Conservation (phyloP, 2,797 vertebrate genomes). For the Acrocephalus scirpaceus region DNA sequence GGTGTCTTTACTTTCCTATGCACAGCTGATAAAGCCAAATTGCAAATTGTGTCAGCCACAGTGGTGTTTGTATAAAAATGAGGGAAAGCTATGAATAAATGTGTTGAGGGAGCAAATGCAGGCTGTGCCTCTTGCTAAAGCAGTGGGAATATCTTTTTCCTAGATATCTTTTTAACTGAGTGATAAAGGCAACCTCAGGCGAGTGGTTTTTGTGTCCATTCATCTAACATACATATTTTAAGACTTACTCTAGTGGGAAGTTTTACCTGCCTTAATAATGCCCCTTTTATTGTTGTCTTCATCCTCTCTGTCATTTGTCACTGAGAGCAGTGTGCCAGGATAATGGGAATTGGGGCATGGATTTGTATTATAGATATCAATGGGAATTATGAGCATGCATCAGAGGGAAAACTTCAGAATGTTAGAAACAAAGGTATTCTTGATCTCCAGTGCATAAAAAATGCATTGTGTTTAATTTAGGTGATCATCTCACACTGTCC, state of each 20-base stretch:
- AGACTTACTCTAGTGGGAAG: neutral
- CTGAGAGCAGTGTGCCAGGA: neutral
- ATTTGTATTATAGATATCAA: neutral
- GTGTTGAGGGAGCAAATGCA: neutral
- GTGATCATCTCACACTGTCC: neutral
- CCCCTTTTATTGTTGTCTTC: constrained; percentile 8
- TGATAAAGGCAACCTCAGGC: neutral
- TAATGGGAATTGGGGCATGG: constrained; percentile 12
- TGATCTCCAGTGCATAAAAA: neutral
- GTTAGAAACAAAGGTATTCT: neutral
- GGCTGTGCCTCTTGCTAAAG: neutral
- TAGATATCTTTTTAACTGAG: neutral
- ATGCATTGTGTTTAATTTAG: neutral
- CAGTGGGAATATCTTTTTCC: neutral
- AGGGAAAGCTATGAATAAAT: neutral
- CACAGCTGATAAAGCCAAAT: neutral
- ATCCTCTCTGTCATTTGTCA: neutral
- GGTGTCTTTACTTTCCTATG: neutral
- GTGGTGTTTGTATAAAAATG: neutral
- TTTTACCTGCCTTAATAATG: constrained; percentile 26
- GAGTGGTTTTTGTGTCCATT: neutral
- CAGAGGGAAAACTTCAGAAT: constrained; percentile 1
- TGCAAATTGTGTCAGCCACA: neutral
- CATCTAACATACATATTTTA: neutral
- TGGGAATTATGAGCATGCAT: neutral